Conservation (phyloP, 2,113 vertebrate genomes). For the Acanthochromis polyacanthus region DNA sequence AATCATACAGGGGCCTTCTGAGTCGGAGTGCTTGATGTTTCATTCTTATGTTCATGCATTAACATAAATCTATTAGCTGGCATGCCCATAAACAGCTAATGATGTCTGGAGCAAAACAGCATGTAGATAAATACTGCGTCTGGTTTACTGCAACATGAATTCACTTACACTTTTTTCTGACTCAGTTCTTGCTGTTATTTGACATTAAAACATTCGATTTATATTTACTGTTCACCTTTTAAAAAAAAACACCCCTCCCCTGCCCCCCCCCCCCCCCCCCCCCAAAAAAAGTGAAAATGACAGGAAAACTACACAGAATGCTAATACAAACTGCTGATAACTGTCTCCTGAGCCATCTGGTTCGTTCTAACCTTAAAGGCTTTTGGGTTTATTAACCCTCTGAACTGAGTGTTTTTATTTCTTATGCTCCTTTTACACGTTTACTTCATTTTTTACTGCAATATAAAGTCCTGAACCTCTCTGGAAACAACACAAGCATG, state of each 20-base stretch:
- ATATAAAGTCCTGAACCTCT: no score
- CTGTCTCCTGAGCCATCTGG: no score
- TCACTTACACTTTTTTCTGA: neutral
- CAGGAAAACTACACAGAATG: no score
- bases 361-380: neutral
- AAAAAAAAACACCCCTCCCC: no score
- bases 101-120: constrained; percentile 39
- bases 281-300: no score
- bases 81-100: constrained; percentile 39
- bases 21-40: constrained; percentile 55
- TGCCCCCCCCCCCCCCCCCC: no score
- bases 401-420: no score
- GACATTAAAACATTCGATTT: neutral
- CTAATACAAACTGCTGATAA: no score
- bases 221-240: neutral
- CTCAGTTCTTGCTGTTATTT: neutral
- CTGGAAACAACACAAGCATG: no score
- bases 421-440: no score
- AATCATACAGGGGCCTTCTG: constrained; percentile 19
- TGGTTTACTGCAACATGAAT: neutral
- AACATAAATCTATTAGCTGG: constrained; percentile 51
- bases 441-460: no score
- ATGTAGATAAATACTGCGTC: neutral
- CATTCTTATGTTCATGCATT: constrained; percentile 47
- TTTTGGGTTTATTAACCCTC: neutral